phyloP scores from a whole-genome alignment of 1,140 invertebrate species.

The Daktulosphaira vitifoliae region DNA sequence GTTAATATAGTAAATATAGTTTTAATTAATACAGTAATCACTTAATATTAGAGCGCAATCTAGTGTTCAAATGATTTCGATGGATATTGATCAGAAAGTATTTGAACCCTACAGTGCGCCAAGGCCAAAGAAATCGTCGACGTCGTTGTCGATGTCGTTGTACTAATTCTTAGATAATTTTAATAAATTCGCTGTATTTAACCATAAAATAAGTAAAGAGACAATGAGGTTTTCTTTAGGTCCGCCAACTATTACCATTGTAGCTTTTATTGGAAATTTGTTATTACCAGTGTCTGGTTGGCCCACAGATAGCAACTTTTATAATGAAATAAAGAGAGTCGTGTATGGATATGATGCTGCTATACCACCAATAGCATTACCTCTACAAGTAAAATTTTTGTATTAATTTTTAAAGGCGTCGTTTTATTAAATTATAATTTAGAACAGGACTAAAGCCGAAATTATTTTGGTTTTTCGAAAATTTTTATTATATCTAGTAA shows the following conservation, averaged over 20 bases:
- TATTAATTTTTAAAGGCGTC: too few relatives aligned
- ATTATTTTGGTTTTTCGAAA: too few relatives aligned
- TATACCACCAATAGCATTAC: not conserved
- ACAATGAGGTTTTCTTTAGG: not conserved
- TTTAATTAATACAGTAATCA: too few relatives aligned
- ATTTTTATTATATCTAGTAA: too few relatives aligned
- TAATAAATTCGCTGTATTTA: not conserved
- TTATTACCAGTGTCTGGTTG: not conserved
- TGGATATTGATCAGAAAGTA: slow-evolving; percentile 5
- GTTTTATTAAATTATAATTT: too few relatives aligned
- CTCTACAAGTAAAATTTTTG: too few relatives aligned
- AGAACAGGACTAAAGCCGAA: too few relatives aligned
- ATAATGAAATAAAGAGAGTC: slow-evolving; percentile 13
- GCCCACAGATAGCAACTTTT: slow-evolving; percentile 20
- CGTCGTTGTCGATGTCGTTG: not conserved
- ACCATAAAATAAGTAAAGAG: not conserved
- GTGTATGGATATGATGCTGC: slow-evolving; percentile 8
- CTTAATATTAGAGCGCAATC: not conserved
- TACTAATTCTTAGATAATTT: not conserved
- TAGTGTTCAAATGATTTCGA: not conserved
- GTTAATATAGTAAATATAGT: not conserved
- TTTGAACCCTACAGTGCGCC: not conserved
- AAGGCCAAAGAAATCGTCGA: slow-evolving; percentile 12
- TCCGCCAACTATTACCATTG: not conserved
- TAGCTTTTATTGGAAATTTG: too few relatives aligned